These are phyloP conservation scores for Pogoniulus pusillus DNA, from an alignment of 2,797 vertebrate genomes.

Conservation along the genomic window DNA sequence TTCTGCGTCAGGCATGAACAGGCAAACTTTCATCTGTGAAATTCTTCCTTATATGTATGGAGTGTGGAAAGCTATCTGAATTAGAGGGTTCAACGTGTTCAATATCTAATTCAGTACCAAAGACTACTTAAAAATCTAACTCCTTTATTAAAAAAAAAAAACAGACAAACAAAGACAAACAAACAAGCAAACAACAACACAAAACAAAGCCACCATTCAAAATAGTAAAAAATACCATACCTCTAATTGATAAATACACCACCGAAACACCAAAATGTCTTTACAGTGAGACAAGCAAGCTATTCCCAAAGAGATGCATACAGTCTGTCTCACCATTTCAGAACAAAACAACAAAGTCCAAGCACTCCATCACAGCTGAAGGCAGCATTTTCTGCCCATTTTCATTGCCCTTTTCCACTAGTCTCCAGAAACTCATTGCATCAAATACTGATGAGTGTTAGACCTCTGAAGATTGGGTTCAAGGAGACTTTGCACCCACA, in stretches of 20 bases:
- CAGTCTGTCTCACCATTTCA: not conserved
- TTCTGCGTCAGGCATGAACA: not conserved
- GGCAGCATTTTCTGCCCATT: not conserved
- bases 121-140: not conserved
- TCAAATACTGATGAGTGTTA: not conserved
- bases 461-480: not conserved
- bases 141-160: not conserved
- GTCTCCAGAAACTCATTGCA: not conserved
- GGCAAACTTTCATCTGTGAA: not conserved
- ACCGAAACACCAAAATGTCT: not conserved
- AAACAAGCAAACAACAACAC: too few species aligned
- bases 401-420: not conserved
- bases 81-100: not conserved
- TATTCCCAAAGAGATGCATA: not conserved
- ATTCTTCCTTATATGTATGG: not conserved
- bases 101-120: not conserved
- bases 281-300: not conserved
- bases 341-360: not conserved
- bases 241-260: not conserved
- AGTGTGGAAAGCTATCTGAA: not conserved
- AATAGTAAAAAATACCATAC: accelerated
- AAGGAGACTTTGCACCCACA: not conserved
- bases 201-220: not conserved
- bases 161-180: too few species aligned
- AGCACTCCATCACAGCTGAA: accelerated